Percentiles rank a stretch among this genome's conserved stretches.
Evolutionary conservation across 2,888 invertebrate species (phyloP).

Genomic region (Xestobium rufovillosum): DNA sequence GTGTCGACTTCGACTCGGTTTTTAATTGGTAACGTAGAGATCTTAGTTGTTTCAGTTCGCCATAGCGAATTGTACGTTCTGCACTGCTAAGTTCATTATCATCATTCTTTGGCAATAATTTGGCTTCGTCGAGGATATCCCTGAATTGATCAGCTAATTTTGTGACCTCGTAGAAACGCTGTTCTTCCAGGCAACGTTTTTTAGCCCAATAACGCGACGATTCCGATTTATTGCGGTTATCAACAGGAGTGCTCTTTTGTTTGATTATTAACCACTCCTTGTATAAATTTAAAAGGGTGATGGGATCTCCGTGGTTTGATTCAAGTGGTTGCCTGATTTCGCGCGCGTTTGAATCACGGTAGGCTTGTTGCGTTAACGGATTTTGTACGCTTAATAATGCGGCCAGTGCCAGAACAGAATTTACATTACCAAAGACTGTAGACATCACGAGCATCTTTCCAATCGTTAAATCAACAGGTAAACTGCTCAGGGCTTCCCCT

Average conservation of each 20-base stretch:
- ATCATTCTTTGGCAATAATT: constrained; percentile 33
- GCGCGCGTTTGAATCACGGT: constrained; percentile 75
- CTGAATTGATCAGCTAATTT: constrained; percentile 87
- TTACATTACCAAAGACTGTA: constrained; percentile 78
- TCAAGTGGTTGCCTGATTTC: constrained; percentile 72
- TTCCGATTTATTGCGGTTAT: constrained; percentile 28
- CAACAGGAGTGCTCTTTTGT: constrained; percentile 37
- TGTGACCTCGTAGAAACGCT: constrained; percentile 92
- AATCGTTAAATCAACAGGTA: constrained; percentile 91
- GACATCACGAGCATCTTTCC: constrained; percentile 95
- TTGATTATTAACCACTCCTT: constrained; percentile 85
- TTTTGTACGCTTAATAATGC: constrained; percentile 90
- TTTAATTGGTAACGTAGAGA: constrained; percentile 49
- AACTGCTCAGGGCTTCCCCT: constrained; percentile 75
- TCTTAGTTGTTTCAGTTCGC: constrained; percentile 81
- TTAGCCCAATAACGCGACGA: constrained; percentile 76
- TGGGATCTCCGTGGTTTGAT: constrained; percentile 92
- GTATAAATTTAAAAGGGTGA: constrained; percentile 80
- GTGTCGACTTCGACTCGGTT: constrained; percentile 57
- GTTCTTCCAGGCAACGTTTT: constrained; percentile 88
- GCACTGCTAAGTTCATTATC: constrained; percentile 51
- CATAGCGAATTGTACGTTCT: constrained; percentile 76
- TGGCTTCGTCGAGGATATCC: constrained; percentile 61
- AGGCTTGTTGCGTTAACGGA: constrained; percentile 85
- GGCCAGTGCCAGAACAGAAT: constrained; percentile 82